Conservation (phyloP, 1,140 invertebrate genomes). For the Drosophila funebris region DNA sequence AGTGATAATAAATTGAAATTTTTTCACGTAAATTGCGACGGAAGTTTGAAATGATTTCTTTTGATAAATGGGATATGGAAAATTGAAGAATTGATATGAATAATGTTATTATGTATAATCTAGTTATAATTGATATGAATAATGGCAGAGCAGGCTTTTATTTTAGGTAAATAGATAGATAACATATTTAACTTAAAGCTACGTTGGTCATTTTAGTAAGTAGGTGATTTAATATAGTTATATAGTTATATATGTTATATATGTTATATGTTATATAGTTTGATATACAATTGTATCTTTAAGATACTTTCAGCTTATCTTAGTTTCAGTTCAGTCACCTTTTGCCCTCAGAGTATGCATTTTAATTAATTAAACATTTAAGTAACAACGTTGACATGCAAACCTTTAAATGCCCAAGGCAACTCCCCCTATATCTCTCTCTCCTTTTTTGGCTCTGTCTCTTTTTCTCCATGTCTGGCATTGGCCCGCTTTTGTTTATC, state of each 20-base stretch:
- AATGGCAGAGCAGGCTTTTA: background rate
- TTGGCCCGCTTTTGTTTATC: too few relatives aligned
- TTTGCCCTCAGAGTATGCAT: constrained; percentile 14
- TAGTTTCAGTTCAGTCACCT: constrained; percentile 31
- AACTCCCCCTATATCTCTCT: background rate
- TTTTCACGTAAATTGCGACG: constrained; percentile 34
- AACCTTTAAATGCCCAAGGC: constrained; percentile 21
- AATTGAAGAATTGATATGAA: constrained; percentile 7
- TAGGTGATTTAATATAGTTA: too few relatives aligned
- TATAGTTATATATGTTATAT: too few relatives aligned
- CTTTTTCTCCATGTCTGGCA: constrained; percentile 6
- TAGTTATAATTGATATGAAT: too few relatives aligned
- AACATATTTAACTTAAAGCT: too few relatives aligned
- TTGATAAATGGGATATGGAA: constrained; percentile 17
- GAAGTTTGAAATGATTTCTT: constrained; percentile 30
- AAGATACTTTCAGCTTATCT: background rate
- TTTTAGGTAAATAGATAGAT: too few relatives aligned
- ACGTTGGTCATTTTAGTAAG: too few relatives aligned
- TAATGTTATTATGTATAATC: background rate
- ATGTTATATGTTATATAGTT: too few relatives aligned
- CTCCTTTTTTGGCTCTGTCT: background rate
- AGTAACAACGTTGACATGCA: constrained; percentile 20
- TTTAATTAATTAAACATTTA: constrained; percentile 40
- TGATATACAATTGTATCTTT: too few relatives aligned
- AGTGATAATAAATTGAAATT: constrained; percentile 36